phyloP scores from a whole-genome alignment of 2,888 invertebrate genomes.

The Ecdyonurus torrentis region DNA sequence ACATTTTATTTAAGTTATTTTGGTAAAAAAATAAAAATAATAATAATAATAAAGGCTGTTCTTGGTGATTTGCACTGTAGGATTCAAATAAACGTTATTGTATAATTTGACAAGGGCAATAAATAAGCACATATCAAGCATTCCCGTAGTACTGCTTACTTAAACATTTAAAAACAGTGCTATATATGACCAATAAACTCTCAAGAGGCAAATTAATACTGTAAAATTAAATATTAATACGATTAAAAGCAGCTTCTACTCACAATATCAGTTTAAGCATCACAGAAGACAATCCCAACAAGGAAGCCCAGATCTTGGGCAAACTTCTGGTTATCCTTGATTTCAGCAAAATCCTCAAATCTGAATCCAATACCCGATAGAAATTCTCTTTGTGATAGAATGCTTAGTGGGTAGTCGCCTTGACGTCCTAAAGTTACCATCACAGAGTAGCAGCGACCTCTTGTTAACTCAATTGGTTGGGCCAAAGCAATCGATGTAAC shows the following conservation, averaged over 20 bases:
- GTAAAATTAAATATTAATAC: neutral
- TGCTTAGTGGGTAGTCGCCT: neutral
- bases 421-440: neutral
- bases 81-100: no score
- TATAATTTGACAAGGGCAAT: no score
- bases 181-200: no score
- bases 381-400: neutral
- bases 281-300: neutral
- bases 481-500: neutral
- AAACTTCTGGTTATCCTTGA: neutral
- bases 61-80: no score
- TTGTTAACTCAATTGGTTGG: neutral
- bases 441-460: neutral
- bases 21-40: no score
- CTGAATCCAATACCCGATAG: neutral
- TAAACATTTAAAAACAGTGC: no score
- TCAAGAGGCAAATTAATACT: no score
- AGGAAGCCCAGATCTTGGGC: neutral
- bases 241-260: neutral
- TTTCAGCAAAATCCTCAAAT: neutral
- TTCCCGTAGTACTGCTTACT: no score
- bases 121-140: no score
- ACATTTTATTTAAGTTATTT: no score
- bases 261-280: no score
- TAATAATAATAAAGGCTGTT: no score